Percentiles rank a stretch among this genome's conserved stretches.
Evolutionary conservation across 2,797 vertebrate species (phyloP).

Genomic region (Manis pentadactyla): DNA sequence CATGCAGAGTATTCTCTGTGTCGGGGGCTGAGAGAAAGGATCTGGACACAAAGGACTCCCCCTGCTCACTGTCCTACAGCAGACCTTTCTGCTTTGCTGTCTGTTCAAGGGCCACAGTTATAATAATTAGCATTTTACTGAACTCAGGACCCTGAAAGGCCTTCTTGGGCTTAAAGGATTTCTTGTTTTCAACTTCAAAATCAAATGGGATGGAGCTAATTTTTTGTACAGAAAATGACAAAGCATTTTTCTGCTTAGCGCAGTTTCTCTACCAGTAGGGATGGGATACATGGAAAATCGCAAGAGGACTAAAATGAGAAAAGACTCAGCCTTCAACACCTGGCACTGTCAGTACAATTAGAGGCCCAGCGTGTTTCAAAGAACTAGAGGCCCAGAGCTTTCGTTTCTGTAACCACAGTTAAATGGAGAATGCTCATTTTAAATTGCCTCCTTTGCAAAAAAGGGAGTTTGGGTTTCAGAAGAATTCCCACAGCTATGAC

Average conservation of each 20-base stretch:
- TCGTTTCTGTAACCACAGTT: background rate
- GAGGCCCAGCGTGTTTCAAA: background rate
- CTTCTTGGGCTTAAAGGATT: background rate
- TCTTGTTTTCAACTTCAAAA: constrained; percentile 1
- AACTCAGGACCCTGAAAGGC: background rate
- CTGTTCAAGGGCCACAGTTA: background rate
- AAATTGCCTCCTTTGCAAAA: background rate
- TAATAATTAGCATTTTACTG: background rate
- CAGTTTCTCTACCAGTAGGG: background rate
- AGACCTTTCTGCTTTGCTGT: background rate
- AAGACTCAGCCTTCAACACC: too few relatives aligned
- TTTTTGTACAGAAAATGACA: background rate
- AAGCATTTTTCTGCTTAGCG: background rate
- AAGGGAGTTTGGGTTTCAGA: background rate
- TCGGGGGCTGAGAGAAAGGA: background rate
- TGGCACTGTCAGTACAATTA: background rate
- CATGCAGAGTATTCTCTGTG: background rate
- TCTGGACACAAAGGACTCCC: background rate
- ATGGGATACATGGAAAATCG: background rate
- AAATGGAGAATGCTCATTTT: background rate
- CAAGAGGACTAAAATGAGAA: background rate
- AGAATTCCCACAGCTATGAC: background rate
- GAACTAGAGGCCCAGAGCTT: too few relatives aligned
- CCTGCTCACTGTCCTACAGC: background rate
- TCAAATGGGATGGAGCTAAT: background rate